Evolutionary conservation across 2,113 vertebrate genomes (phyloP).

Genomic region (Circaetus cinerascens): DNA sequence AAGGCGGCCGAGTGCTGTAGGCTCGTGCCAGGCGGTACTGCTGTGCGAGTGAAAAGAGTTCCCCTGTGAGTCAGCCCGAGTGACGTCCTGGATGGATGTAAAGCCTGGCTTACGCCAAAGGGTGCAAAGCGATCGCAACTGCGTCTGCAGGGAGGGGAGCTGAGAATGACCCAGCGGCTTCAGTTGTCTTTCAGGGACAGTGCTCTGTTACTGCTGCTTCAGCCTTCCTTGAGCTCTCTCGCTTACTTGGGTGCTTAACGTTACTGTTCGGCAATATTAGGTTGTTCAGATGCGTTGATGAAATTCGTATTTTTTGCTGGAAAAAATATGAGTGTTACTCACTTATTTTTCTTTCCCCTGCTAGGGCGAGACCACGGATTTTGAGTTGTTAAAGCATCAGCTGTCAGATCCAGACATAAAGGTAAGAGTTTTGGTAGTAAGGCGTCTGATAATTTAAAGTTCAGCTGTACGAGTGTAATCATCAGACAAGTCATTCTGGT

Average conservation of each 20-base stretch:
- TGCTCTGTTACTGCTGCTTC: background rate
- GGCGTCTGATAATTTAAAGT: background rate
- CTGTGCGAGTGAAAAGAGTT: background rate
- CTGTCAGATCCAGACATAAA: constrained; percentile 94
- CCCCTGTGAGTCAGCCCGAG: background rate
- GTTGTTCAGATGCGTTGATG: fast-evolving
- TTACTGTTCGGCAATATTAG: fast-evolving
- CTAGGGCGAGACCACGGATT: constrained; percentile 87
- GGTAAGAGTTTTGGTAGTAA: constrained; percentile 67
- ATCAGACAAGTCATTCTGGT: background rate
- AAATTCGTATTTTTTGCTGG: background rate
- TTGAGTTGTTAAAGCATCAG: constrained; percentile 90
- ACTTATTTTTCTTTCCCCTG: background rate
- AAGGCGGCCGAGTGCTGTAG: background rate
- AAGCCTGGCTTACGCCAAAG: background rate
- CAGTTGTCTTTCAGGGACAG: background rate
- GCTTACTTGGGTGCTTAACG: background rate
- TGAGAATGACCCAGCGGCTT: background rate
- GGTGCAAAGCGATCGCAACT: fast-evolving
- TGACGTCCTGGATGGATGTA: background rate
- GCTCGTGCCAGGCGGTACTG: background rate
- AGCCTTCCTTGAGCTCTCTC: background rate
- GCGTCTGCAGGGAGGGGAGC: background rate
- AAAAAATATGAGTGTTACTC: fast-evolving
- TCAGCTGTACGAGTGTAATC: fast-evolving